Conservation (phyloP, 1,140 invertebrate genomes). For the Spodoptera frugiperda region DNA sequence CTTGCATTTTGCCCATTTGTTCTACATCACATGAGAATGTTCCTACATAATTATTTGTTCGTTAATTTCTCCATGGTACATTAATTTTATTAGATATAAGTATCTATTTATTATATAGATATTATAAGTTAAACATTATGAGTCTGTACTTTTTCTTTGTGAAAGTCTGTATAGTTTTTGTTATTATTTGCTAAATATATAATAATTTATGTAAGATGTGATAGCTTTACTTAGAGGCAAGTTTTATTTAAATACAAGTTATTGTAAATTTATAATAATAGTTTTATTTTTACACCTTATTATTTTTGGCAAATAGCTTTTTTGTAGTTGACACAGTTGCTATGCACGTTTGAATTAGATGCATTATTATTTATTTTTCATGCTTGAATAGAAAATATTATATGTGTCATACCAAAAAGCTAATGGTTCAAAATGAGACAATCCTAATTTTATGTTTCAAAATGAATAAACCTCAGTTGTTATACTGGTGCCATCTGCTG, state of each 20-base stretch:
- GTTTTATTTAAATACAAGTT: slow-evolving; percentile 82
- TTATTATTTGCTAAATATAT: slow-evolving; percentile 80
- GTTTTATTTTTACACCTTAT: slow-evolving; percentile 77
- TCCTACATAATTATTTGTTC: slow-evolving; percentile 75
- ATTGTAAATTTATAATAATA: slow-evolving; percentile 76
- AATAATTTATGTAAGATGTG: slow-evolving; percentile 80
- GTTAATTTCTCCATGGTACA: slow-evolving; percentile 62
- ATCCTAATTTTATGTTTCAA: not conserved
- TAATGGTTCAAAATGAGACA: not conserved
- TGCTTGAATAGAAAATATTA: slow-evolving; percentile 4
- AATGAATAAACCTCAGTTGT: too few species aligned
- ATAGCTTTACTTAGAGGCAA: slow-evolving; percentile 85
- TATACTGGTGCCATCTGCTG: too few species aligned
- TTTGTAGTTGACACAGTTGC: slow-evolving; percentile 62
- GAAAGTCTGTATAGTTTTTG: slow-evolving; percentile 79
- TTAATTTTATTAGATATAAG: slow-evolving; percentile 63
- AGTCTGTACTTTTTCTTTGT: slow-evolving; percentile 67
- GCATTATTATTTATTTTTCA: slow-evolving; percentile 36
- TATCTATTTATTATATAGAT: slow-evolving; percentile 76
- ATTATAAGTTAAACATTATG: slow-evolving; percentile 63
- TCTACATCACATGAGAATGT: slow-evolving; percentile 73
- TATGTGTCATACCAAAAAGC: slow-evolving; percentile 44
- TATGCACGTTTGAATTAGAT: slow-evolving; percentile 54
- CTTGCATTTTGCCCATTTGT: slow-evolving; percentile 66
- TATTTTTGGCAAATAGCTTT: slow-evolving; percentile 63